Base-by-base conservation (phyloP, 2,888 invertebrate genomes). In the Pilophorus perplexus region DNA sequence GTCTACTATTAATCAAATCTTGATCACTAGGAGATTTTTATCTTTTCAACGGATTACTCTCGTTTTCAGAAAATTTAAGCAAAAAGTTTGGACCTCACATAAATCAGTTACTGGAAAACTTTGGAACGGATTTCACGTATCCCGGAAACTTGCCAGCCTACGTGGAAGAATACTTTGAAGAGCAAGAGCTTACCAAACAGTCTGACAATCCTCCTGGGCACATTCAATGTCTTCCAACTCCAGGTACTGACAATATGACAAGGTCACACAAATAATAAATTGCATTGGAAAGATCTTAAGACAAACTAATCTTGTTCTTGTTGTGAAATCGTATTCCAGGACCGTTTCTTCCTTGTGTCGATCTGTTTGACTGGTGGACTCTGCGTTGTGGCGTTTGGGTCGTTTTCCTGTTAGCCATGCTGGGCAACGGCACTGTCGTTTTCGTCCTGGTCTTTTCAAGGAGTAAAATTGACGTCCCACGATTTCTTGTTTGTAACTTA, bases 361-460 rank as follows among this genome's bases (percentile, higher is more conserved):
- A 96, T 78, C 82, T 96, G 64, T 96, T 97, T 78, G 95, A 95
- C 76, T 96, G 95, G 95, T 96, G 96, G 96, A 93, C 94, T 3
- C 80, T 96, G 73, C 85, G 95, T 42, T 96, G 95, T 77, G 95
- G 96, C 18, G 94, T 97, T 57, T 98, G 98, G 97, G 87, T 94
- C 14, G 95, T 98, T 46, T 97, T 97, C 79, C 84, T 97, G 66
- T 82, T 96, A 73, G 95, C 97, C 40, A 86, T 98, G 80, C 83
- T 97, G 57, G 98, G 98, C 70, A 98, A 98, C 78, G 95, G 94
- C 48, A 91, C 91, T 0, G 96, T 97, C 8, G 93, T 96, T 12
- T 90, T 95, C 75, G 95, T 98, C 50, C 83, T 96, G 62, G 83
- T 95, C 71, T 93, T 89, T 78, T 90, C 93, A 65, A 84, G 93